Conservation (phyloP, 1,140 invertebrate genomes). For the Pissodes strobi region DNA sequence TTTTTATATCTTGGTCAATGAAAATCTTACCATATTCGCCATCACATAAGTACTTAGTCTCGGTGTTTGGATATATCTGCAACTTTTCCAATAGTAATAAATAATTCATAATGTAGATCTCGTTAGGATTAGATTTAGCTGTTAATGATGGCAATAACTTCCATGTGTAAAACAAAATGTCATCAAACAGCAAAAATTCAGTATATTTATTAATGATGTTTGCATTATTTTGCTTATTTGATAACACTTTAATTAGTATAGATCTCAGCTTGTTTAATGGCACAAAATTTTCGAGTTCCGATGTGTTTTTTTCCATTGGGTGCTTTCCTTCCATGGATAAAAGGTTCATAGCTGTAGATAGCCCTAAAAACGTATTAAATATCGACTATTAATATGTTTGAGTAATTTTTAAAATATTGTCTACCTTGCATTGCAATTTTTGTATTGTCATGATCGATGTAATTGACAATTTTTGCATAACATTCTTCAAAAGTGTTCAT, state of each 20-base stretch:
- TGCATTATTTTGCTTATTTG: constrained; percentile 58
- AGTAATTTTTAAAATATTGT: not conserved
- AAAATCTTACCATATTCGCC: constrained; percentile 52
- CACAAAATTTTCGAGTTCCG: constrained; percentile 60
- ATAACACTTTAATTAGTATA: constrained; percentile 63
- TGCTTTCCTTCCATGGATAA: constrained; percentile 67
- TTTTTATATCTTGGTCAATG: too few species aligned
- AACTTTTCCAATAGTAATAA: constrained; percentile 69
- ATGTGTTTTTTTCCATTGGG: constrained; percentile 59
- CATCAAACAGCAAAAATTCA: constrained; percentile 66
- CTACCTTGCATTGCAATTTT: constrained; percentile 61
- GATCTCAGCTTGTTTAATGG: constrained; percentile 65
- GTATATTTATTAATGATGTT: constrained; percentile 64
- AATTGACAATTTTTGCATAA: constrained; percentile 59
- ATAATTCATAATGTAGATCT: constrained; percentile 71
- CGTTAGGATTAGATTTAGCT: constrained; percentile 62
- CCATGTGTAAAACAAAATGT: constrained; percentile 66
- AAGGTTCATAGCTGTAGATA: constrained; percentile 69
- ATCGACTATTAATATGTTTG: constrained; percentile 7
- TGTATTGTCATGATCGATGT: constrained; percentile 59
- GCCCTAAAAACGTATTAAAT: too few species aligned
- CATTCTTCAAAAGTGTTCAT: constrained; percentile 65
- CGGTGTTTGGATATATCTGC: constrained; percentile 42
- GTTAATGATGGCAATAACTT: constrained; percentile 62
- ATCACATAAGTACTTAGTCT: constrained; percentile 55